Conservation (phyloP, 2,113 vertebrate genomes). For the Centropristis striata region DNA sequence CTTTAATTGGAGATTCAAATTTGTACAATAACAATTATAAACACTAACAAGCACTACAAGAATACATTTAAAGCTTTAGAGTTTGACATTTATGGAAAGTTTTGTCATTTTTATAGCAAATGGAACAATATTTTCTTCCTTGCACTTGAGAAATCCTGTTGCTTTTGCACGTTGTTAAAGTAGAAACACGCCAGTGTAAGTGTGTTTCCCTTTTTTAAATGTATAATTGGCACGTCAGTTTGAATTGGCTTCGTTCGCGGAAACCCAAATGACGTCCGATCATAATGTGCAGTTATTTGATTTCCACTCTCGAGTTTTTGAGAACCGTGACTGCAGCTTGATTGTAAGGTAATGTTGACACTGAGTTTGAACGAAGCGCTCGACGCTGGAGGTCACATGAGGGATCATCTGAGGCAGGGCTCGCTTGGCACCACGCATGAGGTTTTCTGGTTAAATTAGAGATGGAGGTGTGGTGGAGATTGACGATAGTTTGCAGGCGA, state of each 20-base stretch:
- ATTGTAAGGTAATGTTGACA: slow-evolving; percentile 57
- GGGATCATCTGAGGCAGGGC: slow-evolving; percentile 46
- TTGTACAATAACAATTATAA: no score
- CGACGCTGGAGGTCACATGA: slow-evolving; percentile 27
- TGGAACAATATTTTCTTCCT: not conserved
- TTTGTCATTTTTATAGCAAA: no score
- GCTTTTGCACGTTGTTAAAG: slow-evolving; percentile 21
- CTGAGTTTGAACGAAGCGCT: slow-evolving; percentile 22
- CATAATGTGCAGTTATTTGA: slow-evolving; percentile 64
- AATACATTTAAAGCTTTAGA: no score
- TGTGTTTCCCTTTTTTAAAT: slow-evolving; percentile 19
- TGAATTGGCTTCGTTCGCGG: slow-evolving; percentile 56
- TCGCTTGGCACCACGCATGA: slow-evolving; percentile 44
- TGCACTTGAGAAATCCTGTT: not conserved
- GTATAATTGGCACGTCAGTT: slow-evolving; percentile 16
- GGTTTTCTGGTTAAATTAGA: slow-evolving; percentile 70
- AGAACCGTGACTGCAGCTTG: slow-evolving; percentile 61
- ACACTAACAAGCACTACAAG: no score
- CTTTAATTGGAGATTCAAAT: no score
- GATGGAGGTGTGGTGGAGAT: slow-evolving; percentile 68
- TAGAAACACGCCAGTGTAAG: slow-evolving; percentile 21
- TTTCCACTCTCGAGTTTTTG: slow-evolving; percentile 49
- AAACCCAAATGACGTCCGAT: slow-evolving; percentile 65
- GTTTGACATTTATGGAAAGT: no score
- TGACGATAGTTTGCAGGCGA: slow-evolving; percentile 36